A percentile compares a stretch with the other conserved stretches of the same genome.
These are phyloP conservation scores for Sthenelais limicola DNA, from an alignment of 2,888 invertebrate genomes.

Conservation along the genomic window DNA sequence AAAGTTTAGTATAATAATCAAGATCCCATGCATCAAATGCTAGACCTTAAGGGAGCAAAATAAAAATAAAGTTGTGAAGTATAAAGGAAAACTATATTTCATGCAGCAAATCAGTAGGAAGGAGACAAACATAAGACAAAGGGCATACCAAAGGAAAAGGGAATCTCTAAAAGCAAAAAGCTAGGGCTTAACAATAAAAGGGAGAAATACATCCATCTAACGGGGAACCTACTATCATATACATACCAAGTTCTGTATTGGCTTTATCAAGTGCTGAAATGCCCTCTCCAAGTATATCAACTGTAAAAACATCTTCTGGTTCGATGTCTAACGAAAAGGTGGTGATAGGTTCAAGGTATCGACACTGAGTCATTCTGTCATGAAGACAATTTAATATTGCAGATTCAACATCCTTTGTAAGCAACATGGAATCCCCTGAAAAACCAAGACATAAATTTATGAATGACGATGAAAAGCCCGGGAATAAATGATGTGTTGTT, in stretches of 20 bases:
- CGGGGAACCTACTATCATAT: too few species aligned
- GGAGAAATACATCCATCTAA: too few species aligned
- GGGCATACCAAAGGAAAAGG: too few species aligned
- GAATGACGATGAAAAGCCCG: too few species aligned
- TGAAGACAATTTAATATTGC: slow-evolving; percentile 75
- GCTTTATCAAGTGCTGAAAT: slow-evolving; percentile 85
- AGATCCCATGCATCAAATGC: slow-evolving; percentile 95
- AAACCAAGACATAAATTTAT: background rate
- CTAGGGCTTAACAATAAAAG: too few species aligned
- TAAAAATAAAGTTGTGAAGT: too few species aligned
- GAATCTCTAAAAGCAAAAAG: too few species aligned
- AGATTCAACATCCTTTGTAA: slow-evolving; percentile 11
- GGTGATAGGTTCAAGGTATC: slow-evolving; percentile 75
- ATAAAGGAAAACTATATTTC: too few species aligned
- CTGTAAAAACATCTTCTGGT: slow-evolving; percentile 84
- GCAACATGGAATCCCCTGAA: slow-evolving; percentile 2
- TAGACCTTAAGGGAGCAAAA: slow-evolving; percentile 75
- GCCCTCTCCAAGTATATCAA: slow-evolving; percentile 86
- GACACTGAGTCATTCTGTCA: slow-evolving; percentile 94
- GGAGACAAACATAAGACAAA: too few species aligned
- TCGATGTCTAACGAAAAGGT: slow-evolving; percentile 76
- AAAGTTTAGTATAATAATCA: slow-evolving; percentile 90
- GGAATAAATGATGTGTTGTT: too few species aligned
- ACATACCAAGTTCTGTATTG: slow-evolving; percentile 80
- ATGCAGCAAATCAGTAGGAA: too few species aligned